phyloP scores from a whole-genome alignment of 2,113 vertebrate genomes.

The Lathamus discolor region DNA sequence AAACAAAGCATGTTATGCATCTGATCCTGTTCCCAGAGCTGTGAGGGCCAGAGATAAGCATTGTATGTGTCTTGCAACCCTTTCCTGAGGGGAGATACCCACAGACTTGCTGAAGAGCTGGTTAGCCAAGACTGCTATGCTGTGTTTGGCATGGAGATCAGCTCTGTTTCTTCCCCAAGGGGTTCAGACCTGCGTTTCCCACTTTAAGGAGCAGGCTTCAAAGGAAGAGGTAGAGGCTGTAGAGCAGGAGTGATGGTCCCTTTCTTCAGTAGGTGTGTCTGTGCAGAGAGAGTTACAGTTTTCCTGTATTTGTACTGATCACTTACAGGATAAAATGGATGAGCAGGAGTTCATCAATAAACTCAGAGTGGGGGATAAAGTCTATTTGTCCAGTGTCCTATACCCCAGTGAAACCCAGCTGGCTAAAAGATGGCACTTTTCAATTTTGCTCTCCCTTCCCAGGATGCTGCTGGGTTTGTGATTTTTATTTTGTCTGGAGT shows the following conservation, averaged over 20 bases:
- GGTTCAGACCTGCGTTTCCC: background rate
- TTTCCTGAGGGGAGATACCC: background rate
- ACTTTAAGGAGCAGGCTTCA: background rate
- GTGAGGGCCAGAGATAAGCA: fast-evolving
- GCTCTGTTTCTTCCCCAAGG: background rate
- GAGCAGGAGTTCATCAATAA: background rate
- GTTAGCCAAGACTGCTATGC: background rate
- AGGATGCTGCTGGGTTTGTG: background rate
- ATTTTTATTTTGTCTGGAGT: background rate
- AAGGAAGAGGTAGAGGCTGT: background rate
- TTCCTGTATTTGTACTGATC: background rate
- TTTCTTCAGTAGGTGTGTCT: background rate
- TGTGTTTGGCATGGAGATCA: background rate
- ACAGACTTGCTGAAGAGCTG: background rate
- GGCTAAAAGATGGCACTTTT: background rate
- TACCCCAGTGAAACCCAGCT: background rate
- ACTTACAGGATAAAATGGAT: background rate
- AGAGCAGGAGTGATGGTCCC: background rate
- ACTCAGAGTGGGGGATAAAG: background rate
- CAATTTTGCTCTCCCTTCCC: background rate
- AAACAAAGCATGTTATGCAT: background rate
- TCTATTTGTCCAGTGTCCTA: background rate
- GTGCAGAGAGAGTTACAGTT: background rate
- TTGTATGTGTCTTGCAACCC: background rate
- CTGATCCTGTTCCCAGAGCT: background rate